A percentile compares a stretch with the other conserved stretches of the same genome.
phyloP scores from a whole-genome alignment of 2,113 vertebrate genomes.

The Nannospalax galili region DNA sequence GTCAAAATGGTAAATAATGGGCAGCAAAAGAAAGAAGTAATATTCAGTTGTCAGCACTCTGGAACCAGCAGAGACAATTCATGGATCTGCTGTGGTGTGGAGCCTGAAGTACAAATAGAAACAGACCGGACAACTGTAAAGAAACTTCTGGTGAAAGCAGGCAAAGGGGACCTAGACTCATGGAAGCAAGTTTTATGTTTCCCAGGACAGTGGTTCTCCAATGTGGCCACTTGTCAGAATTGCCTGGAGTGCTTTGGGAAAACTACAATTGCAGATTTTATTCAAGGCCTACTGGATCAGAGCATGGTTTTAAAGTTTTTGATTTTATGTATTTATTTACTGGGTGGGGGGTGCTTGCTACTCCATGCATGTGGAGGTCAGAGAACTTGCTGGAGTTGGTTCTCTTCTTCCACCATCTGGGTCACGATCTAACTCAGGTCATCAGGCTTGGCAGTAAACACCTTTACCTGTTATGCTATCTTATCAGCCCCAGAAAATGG shows the following conservation, averaged over 20 bases:
- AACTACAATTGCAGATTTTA: background rate
- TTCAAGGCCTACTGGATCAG: background rate
- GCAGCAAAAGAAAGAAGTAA: slow-evolving; percentile 20
- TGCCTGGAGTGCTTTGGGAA: background rate
- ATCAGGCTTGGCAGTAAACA: no score
- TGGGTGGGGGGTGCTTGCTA: no score
- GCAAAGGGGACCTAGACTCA: background rate
- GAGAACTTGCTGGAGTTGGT: background rate
- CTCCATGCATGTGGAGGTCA: no score
- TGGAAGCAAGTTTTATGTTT: background rate
- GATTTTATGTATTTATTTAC: no score
- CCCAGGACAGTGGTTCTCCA: background rate
- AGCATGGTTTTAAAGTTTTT: background rate
- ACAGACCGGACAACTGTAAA: background rate
- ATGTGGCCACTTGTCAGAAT: background rate
- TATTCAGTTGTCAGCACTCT: background rate
- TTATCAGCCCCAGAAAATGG: background rate
- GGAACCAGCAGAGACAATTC: background rate
- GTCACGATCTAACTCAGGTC: background rate
- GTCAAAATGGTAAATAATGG: background rate
- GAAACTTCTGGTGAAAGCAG: background rate
- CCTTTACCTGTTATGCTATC: background rate
- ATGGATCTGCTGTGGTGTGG: background rate
- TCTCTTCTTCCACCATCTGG: background rate
- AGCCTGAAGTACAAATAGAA: background rate